These are phyloP conservation scores for Sesamia inferens DNA, from an alignment of 2,888 invertebrate species.

Conservation along the genomic window DNA sequence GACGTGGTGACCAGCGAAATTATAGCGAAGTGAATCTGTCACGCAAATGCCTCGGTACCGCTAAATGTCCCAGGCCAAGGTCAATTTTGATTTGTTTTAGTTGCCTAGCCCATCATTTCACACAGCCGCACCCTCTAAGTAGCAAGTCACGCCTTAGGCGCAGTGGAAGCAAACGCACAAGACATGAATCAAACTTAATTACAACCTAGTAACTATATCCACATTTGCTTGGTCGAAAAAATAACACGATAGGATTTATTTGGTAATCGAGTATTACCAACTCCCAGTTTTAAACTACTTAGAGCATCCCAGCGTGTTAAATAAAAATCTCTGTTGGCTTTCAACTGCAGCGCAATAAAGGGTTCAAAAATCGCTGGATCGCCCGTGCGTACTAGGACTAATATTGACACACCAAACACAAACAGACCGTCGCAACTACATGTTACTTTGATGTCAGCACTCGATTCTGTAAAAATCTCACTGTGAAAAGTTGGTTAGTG, in stretches of 20 bases:
- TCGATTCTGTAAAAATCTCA: no score
- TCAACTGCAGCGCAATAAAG: not conserved
- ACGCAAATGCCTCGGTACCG: not conserved
- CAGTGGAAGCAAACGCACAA: not conserved
- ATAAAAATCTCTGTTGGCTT: not conserved
- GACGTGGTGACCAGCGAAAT: not conserved
- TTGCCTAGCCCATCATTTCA: not conserved
- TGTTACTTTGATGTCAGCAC: constrained; percentile 14
- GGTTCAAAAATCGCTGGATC: not conserved
- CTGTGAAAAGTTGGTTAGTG: no score
- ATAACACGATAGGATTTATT: not conserved
- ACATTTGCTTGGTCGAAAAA: not conserved
- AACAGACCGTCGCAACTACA: constrained; percentile 4
- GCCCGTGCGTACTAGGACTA: not conserved
- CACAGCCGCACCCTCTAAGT: not conserved
- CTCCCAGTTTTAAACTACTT: not conserved
- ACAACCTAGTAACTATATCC: not conserved
- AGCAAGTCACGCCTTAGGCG: not conserved
- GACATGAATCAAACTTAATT: constrained; percentile 12
- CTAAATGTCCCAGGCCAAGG: not conserved
- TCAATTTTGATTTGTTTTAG: not conserved
- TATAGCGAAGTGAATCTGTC: not conserved
- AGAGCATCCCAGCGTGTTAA: not conserved
- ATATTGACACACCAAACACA: constrained; percentile 7
- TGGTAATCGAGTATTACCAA: not conserved